Evolutionary conservation across 2,113 vertebrate species (phyloP), one percentile per base, ranked within the genome.

Genomic region (Canis aureus): DNA sequence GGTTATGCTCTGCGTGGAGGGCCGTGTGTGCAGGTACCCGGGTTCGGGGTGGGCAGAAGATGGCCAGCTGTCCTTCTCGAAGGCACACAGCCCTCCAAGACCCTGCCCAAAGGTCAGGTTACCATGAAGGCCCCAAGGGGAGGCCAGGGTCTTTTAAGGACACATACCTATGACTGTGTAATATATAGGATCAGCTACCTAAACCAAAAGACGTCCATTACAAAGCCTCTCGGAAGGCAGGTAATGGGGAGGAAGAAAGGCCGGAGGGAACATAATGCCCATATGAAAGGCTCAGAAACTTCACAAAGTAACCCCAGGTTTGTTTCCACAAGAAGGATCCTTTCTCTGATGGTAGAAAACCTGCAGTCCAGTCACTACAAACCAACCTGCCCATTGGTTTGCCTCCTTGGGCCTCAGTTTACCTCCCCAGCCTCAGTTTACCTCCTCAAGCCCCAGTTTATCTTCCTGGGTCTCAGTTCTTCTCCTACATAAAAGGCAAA

Each of bases 401-500:
- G 27, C 55, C 27, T 86, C 38, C 20, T 38, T 35, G 17, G 8
- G 20, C 19, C 69, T 91, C 20, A 12, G 3, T 84, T 49, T 49
- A 62, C 16, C 53, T 15, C 25, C 66, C 29, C 22, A 57, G 8
- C 57, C 32, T 86, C 62, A 27, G 53, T 67, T 94, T 82, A 78
- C 25, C 49, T 78, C 3, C 64, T 60, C 22, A 17, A 22, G 9
- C 19, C 64, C 80, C 49, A 59, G 43, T 89, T 94, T 78, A 66
- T n/a, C 73, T 62, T 15, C 55, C 16, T 67, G 67, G 15, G 3
- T 69, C 67, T 81, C n/a, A 22, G 35, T 73, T 92, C 73, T 53
- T 92, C 55, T 87, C 80, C 23, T 23, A 51, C 25, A 55, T 73
- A 89, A 92, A 74, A 91, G 57, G n/a, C 32, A 82, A 80, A 3